phyloP scores from a whole-genome alignment of 2,888 invertebrate genomes.

The Trachelus tabidus region DNA sequence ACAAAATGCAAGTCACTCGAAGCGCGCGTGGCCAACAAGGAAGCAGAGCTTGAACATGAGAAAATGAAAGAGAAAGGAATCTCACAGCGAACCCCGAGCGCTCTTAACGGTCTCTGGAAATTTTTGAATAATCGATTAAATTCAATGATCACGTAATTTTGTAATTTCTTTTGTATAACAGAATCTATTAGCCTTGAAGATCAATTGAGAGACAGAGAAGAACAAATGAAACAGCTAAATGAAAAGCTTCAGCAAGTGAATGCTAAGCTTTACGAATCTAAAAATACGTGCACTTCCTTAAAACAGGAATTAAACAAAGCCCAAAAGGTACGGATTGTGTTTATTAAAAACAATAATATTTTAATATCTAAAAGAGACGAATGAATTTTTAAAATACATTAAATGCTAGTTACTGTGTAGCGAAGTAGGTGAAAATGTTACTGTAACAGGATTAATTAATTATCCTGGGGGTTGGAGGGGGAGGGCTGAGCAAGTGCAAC shows the following conservation, averaged over 20 bases:
- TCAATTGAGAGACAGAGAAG: conserved; percentile 64
- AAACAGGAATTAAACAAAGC: conserved; percentile 79
- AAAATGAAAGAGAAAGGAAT: not conserved
- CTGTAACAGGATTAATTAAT: conserved; percentile 72
- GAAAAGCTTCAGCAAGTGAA: conserved; percentile 72
- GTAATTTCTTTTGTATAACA: too few species aligned
- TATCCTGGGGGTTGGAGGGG: conserved; percentile 79
- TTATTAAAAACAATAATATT: conserved; percentile 12
- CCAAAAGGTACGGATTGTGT: conserved; percentile 68
- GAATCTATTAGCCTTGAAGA: conserved; percentile 21
- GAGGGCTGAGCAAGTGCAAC: conserved; percentile 79
- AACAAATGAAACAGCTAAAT: conserved; percentile 71
- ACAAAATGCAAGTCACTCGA: conserved; percentile 71
- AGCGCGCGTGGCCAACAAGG: conserved; percentile 67
- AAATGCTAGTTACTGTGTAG: conserved; percentile 72
- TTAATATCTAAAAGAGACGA: not conserved
- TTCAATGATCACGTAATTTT: too few species aligned
- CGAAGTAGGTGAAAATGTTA: conserved; percentile 80
- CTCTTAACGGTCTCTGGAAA: too few species aligned
- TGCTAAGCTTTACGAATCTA: conserved; percentile 76
- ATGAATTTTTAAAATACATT: not conserved
- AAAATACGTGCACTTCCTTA: conserved; percentile 76
- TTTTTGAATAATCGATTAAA: too few species aligned
- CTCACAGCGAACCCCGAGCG: not conserved
- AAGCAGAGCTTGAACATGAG: conserved; percentile 40